These are phyloP conservation scores for Acrocephalus kingi DNA, from an alignment of 2,113 vertebrate genomes.

Conservation along the genomic window DNA sequence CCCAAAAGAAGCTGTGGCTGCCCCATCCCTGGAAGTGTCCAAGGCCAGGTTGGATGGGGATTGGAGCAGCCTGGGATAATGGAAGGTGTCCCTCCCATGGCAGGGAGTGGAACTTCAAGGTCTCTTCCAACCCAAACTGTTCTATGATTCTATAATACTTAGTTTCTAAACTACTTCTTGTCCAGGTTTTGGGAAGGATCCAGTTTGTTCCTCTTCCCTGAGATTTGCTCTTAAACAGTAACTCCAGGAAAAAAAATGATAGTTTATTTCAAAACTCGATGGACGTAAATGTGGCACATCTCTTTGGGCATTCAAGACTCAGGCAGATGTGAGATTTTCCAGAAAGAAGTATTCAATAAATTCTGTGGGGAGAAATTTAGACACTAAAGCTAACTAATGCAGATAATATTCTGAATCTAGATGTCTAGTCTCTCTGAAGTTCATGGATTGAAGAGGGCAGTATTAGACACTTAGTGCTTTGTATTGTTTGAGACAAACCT, in stretches of 20 bases:
- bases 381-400: background rate
- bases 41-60: rapidly evolving
- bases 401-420: background rate
- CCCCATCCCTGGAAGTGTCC: background rate
- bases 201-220: background rate
- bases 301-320: background rate
- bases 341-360: background rate
- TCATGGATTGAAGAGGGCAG: rapidly evolving
- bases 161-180: background rate
- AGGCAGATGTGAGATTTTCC: background rate
- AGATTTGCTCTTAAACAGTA: background rate
- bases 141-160: background rate
- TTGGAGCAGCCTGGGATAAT: background rate
- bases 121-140: background rate
- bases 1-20: background rate
- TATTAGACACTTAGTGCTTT: background rate
- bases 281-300: background rate
- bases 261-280: background rate
- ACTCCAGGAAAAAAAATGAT: background rate
- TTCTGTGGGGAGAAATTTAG: background rate
- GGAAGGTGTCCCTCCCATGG: background rate
- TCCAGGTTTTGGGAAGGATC: background rate
- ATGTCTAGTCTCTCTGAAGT: background rate
- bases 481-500: background rate
- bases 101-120: background rate